Evolutionary conservation across 2,113 vertebrate genomes (phyloP), one percentile per base, ranked within the genome.

Genomic region (Nesoenas mayeri): DNA sequence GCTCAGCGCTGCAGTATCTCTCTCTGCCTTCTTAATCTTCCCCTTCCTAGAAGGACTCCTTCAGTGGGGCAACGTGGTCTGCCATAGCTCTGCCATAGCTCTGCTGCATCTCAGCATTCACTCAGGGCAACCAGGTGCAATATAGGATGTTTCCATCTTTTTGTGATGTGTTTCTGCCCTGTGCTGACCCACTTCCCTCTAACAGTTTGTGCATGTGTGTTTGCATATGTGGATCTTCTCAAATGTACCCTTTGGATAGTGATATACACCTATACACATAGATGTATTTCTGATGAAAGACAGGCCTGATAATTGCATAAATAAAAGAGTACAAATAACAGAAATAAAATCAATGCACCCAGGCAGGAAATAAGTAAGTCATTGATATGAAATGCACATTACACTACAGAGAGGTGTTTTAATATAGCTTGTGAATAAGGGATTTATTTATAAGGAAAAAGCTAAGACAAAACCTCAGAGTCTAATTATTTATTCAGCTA

Each of bases 401-500:
- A 78, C 38, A 21, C 14, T 60, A 51, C 88, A 44, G 67, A 92
- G 66, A 81, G 47, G 57, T 66, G 48, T 91, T 95, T 88, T 82
- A 89, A 85, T 79, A 95, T n/a, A 85, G 73, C 80, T 80, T 69
- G 66, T 94, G 91, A 87, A 93, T n/a, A 91, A 71, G 70, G 71
- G 82, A 95, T 93, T 95, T 97, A 91, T 93, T 88, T 93, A 69
- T 79, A 70, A 64, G 73, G 47, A 85, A 73, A 42, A 88, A 77
- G 83, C 77, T 91, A 95, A 97, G 82, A 85, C 56, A 48, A 81
- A 94, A 88, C 81, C 90, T 93, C 50, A 54, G 89, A 75, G 69
- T 65, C 72, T 92, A 97, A 96, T 94, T 94, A 95, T 89, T 87
- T 91, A 93, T 89, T 64, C 62, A 83, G 91, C 91, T 85, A 82